A percentile compares a stretch with the other conserved stretches of the same genome.
Evolutionary conservation across 2,113 vertebrate species (phyloP).

Genomic region (Anser cygnoides): DNA sequence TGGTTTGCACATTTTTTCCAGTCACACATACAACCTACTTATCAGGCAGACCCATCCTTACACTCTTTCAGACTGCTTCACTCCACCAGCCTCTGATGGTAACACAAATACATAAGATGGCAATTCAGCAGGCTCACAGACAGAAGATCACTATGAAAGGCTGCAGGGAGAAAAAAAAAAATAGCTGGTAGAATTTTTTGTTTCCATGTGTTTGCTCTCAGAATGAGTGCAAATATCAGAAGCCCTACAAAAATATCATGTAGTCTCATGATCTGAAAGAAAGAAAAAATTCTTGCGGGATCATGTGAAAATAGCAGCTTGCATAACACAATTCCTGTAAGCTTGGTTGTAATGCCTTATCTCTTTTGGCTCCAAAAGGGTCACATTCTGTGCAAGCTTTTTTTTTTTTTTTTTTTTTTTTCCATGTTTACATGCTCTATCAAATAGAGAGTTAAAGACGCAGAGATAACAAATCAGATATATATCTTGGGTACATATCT

Average conservation of each 20-base stretch:
- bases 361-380: not conserved
- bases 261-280: not conserved
- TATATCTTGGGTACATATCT: not conserved
- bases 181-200: not conserved
- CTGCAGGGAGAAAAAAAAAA: not conserved
- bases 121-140: not conserved
- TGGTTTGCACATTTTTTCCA: not conserved
- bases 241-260: not conserved
- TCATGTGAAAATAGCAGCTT: not conserved
- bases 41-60: not conserved
- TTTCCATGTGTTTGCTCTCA: not conserved
- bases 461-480: not conserved
- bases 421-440: not conserved
- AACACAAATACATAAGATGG: not conserved
- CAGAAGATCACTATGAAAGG: not conserved
- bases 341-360: not conserved
- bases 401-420: not conserved
- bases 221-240: not conserved
- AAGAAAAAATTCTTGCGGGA: not conserved
- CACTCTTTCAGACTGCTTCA: not conserved
- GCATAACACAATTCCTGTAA: slow-evolving; percentile 39
- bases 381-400: not conserved
- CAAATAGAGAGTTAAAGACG: not conserved
- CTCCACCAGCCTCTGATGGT: not conserved
- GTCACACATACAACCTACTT: not conserved